A percentile compares a stretch with the other conserved stretches of the same genome.
Evolutionary conservation across 2,888 invertebrate genomes (phyloP).

Genomic region (Agrochola circellaris): DNA sequence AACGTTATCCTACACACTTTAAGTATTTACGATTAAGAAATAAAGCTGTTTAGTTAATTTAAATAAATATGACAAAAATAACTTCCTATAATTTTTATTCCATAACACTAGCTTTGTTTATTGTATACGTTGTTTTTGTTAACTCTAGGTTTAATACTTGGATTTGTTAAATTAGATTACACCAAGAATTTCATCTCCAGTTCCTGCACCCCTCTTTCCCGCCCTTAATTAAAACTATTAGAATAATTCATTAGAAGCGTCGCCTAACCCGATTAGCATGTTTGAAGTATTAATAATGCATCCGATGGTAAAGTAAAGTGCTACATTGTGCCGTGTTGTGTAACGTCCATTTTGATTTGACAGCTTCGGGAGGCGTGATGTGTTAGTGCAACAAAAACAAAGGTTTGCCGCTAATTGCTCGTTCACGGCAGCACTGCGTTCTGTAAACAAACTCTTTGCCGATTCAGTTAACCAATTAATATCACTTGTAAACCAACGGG

Average conservation of each 20-base stretch:
- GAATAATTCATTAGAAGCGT: conserved; percentile 69
- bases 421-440: conserved; percentile 39
- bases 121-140: not conserved
- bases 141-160: not conserved
- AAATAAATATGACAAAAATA: not conserved
- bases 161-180: not conserved
- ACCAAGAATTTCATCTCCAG: not conserved
- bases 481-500: conserved; percentile 6
- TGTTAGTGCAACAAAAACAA: conserved; percentile 62
- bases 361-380: conserved; percentile 54
- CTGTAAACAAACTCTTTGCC: conserved; percentile 35
- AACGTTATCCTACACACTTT: not conserved
- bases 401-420: conserved; percentile 64
- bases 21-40: not conserved
- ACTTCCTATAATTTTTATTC: not conserved
- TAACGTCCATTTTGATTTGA: conserved; percentile 57
- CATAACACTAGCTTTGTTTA: not conserved
- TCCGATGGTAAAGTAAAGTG: conserved; percentile 69
- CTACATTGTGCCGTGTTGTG: conserved; percentile 36
- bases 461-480: conserved; percentile 24
- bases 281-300: conserved; percentile 81
- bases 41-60: conserved; percentile 7
- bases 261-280: conserved; percentile 76
- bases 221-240: conserved; percentile 58
- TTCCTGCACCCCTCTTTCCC: not conserved